Evolutionary conservation across 2,888 invertebrate species (phyloP), one percentile per base, ranked within the genome.

Genomic region (Ormyrus thymus): DNA sequence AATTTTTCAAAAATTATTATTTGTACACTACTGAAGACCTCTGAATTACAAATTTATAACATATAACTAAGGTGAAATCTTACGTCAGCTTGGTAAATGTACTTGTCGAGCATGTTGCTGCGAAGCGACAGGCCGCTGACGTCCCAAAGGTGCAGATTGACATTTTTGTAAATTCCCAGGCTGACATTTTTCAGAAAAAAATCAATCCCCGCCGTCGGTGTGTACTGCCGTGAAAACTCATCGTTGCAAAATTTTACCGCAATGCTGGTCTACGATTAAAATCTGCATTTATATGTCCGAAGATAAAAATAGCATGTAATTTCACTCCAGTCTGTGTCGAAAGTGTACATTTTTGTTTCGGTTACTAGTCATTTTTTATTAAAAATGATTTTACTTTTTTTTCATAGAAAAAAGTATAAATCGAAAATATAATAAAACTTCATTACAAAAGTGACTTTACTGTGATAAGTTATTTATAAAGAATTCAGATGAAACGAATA

Each of bases 121-220:
- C 92, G 92, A 10, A 96, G 90, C 55, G 96, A 94, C 82, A 94
- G 93, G 29, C 97, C 97, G 62, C 96, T 95, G 74, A 97, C 93
- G 89, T 97, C 97, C 92, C 96, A 96, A 50, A 97, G 92, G 88
- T 96, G 94, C 72, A 96, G 89, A 46, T 94, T 93, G 66, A 95
- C 93, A 84, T 93, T 92, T 72, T 91, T 91, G 83, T 90, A 91
- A 13, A 88, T 89, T 84, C 92, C 92, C 79, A 93, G 92, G 79
- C 91, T 89, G 59, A 94, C 90, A 85, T 94, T 91, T 86, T 94
- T 94, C 66, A 94, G 91, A 86, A 93, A 94, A 89, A 95, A 95
- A 86, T 95, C 95, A 10, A 95, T 92, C 1, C 95, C 95, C 48
- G 93, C 90, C 0, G 95, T 95, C 82, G 94, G 93, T 87, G 91